Evolutionary conservation across 2,113 vertebrate species (phyloP).

Genomic region (Apeltes quadracus): DNA sequence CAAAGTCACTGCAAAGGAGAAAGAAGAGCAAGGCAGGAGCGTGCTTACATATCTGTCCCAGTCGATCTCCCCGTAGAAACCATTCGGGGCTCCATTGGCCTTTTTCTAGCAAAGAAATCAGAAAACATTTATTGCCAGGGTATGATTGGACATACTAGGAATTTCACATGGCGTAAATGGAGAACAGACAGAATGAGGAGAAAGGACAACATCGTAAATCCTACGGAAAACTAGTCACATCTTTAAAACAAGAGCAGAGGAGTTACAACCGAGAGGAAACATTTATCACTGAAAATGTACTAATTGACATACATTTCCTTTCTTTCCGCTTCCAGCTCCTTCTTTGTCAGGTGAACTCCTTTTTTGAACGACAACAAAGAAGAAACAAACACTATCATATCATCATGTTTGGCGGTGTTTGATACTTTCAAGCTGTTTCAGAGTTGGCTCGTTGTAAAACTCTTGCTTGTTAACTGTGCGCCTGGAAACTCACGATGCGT

Average conservation of each 20-base stretch:
- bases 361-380: conserved; percentile 43
- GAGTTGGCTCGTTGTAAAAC: background rate
- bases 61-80: conserved; percentile 97
- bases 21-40: background rate
- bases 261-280: background rate
- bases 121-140: too few species aligned
- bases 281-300: background rate
- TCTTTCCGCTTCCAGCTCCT: conserved; percentile 87
- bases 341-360: conserved; percentile 97
- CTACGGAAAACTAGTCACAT: too few species aligned
- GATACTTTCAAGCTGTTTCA: background rate
- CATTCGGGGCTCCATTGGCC: conserved; percentile 94
- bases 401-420: background rate
- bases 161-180: too few species aligned
- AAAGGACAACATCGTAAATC: background rate
- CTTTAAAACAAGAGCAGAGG: background rate
- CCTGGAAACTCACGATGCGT: conserved; percentile 87
- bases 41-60: conserved; percentile 98
- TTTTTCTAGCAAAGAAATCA: conserved; percentile 92
- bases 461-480: background rate
- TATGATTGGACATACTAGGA: too few species aligned
- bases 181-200: conserved; percentile 2
- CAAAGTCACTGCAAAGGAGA: conserved; percentile 2
- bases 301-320: conserved; percentile 61
- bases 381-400: background rate